These are phyloP conservation scores for Gambusia yucatana DNA, from an alignment of 2,797 vertebrate species.

Conservation along the genomic window DNA sequence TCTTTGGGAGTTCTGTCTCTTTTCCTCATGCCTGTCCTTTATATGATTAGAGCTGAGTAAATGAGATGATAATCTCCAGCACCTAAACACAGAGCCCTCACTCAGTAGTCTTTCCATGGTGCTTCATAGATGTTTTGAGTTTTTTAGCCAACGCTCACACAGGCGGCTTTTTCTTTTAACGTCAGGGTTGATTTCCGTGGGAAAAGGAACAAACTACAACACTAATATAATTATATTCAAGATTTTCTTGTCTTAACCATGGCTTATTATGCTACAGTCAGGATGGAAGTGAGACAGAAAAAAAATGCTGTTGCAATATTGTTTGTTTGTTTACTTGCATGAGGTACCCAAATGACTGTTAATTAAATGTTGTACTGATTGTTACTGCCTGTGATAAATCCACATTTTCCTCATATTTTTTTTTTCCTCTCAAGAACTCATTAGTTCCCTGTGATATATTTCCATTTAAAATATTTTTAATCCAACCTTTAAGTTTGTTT, in stretches of 20 bases:
- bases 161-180: background rate
- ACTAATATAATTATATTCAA: background rate
- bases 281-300: background rate
- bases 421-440: background rate
- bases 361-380: background rate
- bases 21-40: constrained; percentile 37
- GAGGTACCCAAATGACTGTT: background rate
- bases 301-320: background rate
- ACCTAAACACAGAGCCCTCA: constrained; percentile 28
- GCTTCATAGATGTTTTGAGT: background rate
- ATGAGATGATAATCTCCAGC: constrained; percentile 66
- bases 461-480: background rate
- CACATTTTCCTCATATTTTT: background rate
- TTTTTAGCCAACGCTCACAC: background rate
- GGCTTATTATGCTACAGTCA: background rate
- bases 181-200: background rate
- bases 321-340: background rate
- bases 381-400: background rate
- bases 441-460: background rate
- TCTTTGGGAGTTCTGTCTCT: constrained; percentile 23
- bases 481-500: background rate
- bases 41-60: constrained; percentile 70
- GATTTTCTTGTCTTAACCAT: background rate
- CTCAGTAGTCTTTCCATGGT: constrained; percentile 18
- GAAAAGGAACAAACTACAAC: constrained; percentile 3